Base-by-base conservation (phyloP, 2,888 invertebrate genomes). In the Dinocampus coccinellae region DNA sequence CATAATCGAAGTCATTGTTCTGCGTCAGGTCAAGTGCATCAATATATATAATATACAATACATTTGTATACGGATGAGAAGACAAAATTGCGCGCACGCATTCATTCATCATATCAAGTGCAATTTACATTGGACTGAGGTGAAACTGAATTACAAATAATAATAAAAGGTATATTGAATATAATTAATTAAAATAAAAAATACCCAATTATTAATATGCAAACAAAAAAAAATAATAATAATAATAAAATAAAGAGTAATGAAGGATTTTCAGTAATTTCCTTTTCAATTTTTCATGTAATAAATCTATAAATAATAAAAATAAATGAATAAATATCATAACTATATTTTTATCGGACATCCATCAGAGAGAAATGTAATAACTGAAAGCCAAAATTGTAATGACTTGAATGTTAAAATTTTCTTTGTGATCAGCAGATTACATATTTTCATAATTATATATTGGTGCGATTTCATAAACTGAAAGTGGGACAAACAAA, bases 41-140 rank as follows among this genome's bases (percentile, higher is more conserved):
- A 36, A 22, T 20, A 20, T 10, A 22, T 34, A n/a, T 7, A 13
- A 22, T 22, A 39, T 34, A 16, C 29, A 57, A 42, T 47, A 61
- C 20, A 11, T 53, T 24, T 16, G 13, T 33, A 34, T 34, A n/a
- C 3, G 22, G 20, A 69, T 47, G 47, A 55, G 20, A 33, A 53
- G 64, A 55, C 53, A 20, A 55, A 65, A 65, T 10, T 65, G 24
- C 13, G 36, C 65, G 20, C 69, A 69, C 72, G 73, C 55, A 20
- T 71, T 20, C 65, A 70, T 68, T 76, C 73, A 77, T 73, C 73
- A 76, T 76, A 74, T 73, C 69, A 72, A 73, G 76, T 75, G 76
- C 77, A 75, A 78, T 78, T 79, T 66, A 76, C 79, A 78, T 76
- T 78, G 77, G 16, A 16, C n/a, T 39, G 39, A 74, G 78, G 62